Percentiles rank a stretch among this genome's conserved stretches.
These are phyloP conservation scores for Pelmatolapia mariae DNA, from an alignment of 2,113 vertebrate species.

Conservation along the genomic window DNA sequence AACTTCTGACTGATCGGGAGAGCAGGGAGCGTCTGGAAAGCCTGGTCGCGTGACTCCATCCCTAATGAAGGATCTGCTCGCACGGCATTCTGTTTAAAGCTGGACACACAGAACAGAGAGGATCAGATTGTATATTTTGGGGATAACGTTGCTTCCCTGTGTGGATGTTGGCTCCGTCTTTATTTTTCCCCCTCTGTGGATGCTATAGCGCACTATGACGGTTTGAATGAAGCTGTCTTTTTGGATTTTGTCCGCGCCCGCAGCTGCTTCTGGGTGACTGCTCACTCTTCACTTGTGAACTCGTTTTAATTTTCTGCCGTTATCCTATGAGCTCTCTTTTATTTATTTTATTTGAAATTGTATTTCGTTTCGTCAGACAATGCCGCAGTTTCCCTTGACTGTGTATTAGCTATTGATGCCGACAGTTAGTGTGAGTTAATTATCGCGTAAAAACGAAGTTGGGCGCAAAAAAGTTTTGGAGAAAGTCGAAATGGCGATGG, in stretches of 20 bases:
- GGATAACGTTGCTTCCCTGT: background rate
- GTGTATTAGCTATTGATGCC: background rate
- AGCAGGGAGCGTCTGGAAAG: constrained; percentile 46
- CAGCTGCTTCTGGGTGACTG: constrained; percentile 27
- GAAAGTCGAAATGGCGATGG: constrained; percentile 94
- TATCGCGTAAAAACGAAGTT: constrained; percentile 20
- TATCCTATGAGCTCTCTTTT: background rate
- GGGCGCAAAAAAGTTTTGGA: constrained; percentile 75
- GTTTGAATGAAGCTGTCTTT: constrained; percentile 29
- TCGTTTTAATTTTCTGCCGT: background rate
- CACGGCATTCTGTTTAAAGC: constrained; percentile 7
- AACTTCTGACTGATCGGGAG: constrained; percentile 53
- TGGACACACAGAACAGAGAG: constrained; percentile 10
- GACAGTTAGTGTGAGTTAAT: background rate
- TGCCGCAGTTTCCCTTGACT: background rate
- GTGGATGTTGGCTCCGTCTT: constrained; percentile 30
- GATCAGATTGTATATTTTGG: constrained; percentile 8
- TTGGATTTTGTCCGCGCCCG: constrained; percentile 17
- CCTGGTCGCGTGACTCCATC: constrained; percentile 26
- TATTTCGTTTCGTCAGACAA: background rate
- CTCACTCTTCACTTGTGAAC: background rate
- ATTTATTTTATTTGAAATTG: background rate
- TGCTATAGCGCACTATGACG: constrained; percentile 6
- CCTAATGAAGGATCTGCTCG: constrained; percentile 11
- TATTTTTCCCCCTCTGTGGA: background rate